phyloP scores from a whole-genome alignment of 1,140 invertebrate genomes.

The Formica exsecta region DNA sequence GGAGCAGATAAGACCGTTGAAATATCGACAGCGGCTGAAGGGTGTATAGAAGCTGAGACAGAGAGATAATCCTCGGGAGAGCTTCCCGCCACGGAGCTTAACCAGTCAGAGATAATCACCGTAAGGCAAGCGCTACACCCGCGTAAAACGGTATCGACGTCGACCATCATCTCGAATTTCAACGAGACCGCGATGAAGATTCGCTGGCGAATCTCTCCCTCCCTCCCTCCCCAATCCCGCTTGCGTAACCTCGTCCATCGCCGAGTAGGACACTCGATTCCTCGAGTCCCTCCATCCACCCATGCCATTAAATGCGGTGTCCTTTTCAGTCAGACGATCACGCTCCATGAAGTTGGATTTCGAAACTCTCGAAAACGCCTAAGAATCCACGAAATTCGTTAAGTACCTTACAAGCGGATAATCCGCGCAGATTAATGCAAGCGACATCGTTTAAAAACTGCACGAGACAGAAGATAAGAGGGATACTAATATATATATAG shows the following conservation, averaged over 20 bases:
- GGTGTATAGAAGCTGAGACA: constrained; percentile 79
- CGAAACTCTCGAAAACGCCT: constrained; percentile 12
- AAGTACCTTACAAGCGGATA: constrained; percentile 43
- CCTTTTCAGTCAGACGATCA: constrained; percentile 3
- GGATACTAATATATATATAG: background rate
- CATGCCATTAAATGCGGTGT: background rate
- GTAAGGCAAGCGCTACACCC: constrained; percentile 78
- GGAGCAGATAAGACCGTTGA: constrained; percentile 83
- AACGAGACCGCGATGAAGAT: constrained; percentile 76
- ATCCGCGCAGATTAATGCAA: constrained; percentile 46
- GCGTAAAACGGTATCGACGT: constrained; percentile 80
- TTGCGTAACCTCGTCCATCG: background rate
- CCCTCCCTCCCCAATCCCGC: background rate
- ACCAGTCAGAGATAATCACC: constrained; percentile 84
- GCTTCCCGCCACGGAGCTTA: constrained; percentile 80
- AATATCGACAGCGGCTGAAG: constrained; percentile 83
- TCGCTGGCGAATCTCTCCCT: constrained; percentile 48
- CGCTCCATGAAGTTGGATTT: background rate
- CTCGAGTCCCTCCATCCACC: background rate
- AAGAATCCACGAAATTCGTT: constrained; percentile 48
- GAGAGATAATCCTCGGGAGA: constrained; percentile 81
- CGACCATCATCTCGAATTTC: constrained; percentile 79
- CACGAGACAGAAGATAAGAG: background rate
- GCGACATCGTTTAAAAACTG: constrained; percentile 27
- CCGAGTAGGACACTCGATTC: constrained; percentile 3